Evolutionary conservation across 2,797 vertebrate species (phyloP).

Genomic region (Urophycis tenuis): DNA sequence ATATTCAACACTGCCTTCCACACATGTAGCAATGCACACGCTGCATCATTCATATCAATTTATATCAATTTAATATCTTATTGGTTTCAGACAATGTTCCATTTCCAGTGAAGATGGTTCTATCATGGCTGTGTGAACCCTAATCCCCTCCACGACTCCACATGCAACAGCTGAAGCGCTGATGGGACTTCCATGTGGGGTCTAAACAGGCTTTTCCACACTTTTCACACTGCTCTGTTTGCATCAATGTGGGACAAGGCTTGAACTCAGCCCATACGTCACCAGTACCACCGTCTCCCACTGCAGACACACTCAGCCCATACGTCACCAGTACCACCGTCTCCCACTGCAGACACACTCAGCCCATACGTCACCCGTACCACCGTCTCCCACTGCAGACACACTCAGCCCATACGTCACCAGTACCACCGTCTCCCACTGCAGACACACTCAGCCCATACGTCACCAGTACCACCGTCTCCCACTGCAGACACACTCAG

Average conservation of each 20-base stretch:
- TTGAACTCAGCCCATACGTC: neutral
- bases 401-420: neutral
- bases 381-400: neutral
- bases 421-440: neutral
- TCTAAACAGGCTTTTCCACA: neutral
- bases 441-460: neutral
- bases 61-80: neutral
- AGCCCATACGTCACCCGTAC: neutral
- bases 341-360: neutral
- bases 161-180: neutral
- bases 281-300: neutral
- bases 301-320: neutral
- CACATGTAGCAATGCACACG: neutral
- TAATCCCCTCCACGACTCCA: neutral
- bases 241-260: neutral
- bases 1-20: neutral
- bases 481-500: neutral
- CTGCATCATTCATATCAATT: neutral
- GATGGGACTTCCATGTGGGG: too few relatives aligned
- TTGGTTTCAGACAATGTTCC: neutral
- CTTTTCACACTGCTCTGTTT: neutral
- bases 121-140: neutral
- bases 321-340: neutral
- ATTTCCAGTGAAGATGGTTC: neutral
- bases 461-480: neutral